Evolutionary conservation across 2,888 invertebrate genomes (phyloP), one percentile per base, ranked within the genome.

Genomic region (Quadroppia sp.): DNA sequence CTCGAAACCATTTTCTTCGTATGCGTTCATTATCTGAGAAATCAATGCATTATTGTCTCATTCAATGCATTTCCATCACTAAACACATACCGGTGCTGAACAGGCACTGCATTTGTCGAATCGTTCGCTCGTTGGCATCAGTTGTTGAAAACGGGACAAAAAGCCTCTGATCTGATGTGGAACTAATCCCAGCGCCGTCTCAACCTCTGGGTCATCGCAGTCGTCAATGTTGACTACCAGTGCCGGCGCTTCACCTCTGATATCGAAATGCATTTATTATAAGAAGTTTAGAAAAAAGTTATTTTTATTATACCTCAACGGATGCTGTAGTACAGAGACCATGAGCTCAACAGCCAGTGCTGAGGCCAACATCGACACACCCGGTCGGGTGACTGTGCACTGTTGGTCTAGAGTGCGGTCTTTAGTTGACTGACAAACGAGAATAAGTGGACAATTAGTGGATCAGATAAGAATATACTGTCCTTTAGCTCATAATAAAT

Each of bases 401-500:
- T 99, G 98, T 82, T 98, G 95, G 83, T 99, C 99, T 76, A 99
- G 83, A 0, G 97, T 96, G 72, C 97, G 88, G 81, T 96, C 94
- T 79, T 87, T 87, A 72, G 90, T 85, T 0, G 95, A 94, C 95
- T 95, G 36, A 3, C 30, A 61, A 7, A n/a, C 70, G 61, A 28
- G 48, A 15, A 59, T 42, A 28, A 72, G 40, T n/a, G n/a, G n/a
- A n/a, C n/a, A n/a, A n/a, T n/a, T n/a, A n/a, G n/a, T n/a, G n/a
- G n/a, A n/a, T 36, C 36, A 7, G 36, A 7, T 36, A 4, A 7
- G 36, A 36, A 36, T 36, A 4, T 36, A 36, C 4, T 36, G 4
- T 36, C 11, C 36, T 36, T 36, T 36, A 36, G 4, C 36, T 36
- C 4, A 36, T 36, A 36, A 36, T 36, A 11, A 36, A 36, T 36